Conservation (phyloP, 2,113 vertebrate genomes). For the Dipodomys stephensi region DNA sequence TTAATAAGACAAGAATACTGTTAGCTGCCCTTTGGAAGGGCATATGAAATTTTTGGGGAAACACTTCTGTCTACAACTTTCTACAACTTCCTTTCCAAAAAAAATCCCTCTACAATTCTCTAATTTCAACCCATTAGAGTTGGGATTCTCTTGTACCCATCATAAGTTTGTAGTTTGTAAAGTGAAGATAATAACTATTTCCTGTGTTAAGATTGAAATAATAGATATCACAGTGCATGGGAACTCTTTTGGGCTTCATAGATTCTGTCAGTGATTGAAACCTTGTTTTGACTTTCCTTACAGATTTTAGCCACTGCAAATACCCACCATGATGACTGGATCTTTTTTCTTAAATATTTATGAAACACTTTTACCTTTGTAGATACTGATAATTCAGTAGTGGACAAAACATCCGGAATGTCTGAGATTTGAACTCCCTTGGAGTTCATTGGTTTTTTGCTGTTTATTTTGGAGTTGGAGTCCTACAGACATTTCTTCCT, state of each 20-base stretch:
- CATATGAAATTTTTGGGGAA: neutral
- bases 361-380: neutral
- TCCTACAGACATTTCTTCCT: too few species aligned
- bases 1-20: conserved; percentile 41
- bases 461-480: too few species aligned
- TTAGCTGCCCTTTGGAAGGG: conserved; percentile 30
- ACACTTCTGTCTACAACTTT: neutral
- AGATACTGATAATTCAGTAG: neutral
- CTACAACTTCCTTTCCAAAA: too few species aligned
- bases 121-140: neutral
- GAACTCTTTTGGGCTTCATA: neutral
- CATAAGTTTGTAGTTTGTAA: neutral
- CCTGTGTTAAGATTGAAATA: neutral
- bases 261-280: neutral
- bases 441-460: too few species aligned
- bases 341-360: conserved; percentile 6
- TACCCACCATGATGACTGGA: neutral
- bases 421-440: too few species aligned
- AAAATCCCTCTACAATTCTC: neutral
- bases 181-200: neutral
- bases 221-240: neutral
- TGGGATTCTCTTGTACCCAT: neutral
- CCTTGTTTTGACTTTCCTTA: conserved; percentile 1
- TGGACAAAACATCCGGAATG: neutral
- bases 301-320: neutral